Conservation (phyloP, 2,888 invertebrate genomes). For the Villa cingulata region DNA sequence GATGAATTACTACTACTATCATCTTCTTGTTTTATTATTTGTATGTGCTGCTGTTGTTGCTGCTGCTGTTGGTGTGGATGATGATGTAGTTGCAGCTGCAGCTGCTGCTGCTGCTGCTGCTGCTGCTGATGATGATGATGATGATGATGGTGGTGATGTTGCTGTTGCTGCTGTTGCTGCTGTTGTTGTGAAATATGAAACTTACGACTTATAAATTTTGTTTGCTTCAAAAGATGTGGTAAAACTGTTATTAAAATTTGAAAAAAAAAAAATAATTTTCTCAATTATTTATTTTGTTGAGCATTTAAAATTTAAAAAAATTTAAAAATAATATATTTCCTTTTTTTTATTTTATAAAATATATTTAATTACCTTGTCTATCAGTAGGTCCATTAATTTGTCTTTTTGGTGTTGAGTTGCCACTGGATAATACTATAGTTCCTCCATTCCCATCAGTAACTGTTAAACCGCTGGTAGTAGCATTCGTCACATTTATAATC, state of each 20-base stretch:
- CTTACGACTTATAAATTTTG: constrained; percentile 22
- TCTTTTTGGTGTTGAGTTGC: constrained; percentile 12
- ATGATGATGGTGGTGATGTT: constrained; percentile 13
- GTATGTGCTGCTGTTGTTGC: constrained; percentile 14
- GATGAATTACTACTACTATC: constrained; percentile 4
- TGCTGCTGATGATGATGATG: constrained; percentile 26
- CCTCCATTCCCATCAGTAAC: constrained; percentile 7
- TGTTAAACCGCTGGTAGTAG: constrained; percentile 2
- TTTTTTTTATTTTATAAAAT: too few species aligned
- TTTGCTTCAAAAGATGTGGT: constrained; percentile 16
- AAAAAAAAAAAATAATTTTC: constrained; percentile 2
- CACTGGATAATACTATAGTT: constrained; percentile 12
- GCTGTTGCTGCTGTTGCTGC: constrained; percentile 15
- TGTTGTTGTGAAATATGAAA: constrained; percentile 23
- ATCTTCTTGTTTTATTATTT: constrained; percentile 23
- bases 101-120: constrained; percentile 15
- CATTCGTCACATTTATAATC: constrained; percentile 10
- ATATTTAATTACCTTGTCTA: constrained; percentile 23
- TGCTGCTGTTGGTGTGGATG: too few species aligned
- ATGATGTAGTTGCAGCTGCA: constrained; percentile 11
- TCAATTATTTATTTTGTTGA: not conserved
- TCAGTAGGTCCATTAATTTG: constrained; percentile 31
- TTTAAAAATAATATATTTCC: not conserved
- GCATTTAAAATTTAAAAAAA: not conserved
- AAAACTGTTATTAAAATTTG: constrained; percentile 22